Conservation (phyloP, 2,797 vertebrate species). For the Columba guinea region DNA sequence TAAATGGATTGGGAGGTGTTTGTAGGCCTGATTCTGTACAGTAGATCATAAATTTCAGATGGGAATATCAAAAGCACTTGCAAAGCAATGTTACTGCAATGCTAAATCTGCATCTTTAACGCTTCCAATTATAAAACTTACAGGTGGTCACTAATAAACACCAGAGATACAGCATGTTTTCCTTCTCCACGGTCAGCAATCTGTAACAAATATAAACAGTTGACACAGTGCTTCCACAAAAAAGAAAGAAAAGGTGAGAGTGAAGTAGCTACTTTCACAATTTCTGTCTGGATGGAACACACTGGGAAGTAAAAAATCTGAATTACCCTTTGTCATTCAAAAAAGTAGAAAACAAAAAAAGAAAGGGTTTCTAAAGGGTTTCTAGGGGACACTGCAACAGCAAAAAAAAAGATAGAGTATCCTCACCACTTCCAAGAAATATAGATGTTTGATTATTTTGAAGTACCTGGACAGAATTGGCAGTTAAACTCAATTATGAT, state of each 20-base stretch:
- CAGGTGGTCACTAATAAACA: neutral
- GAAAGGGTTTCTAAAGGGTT: neutral
- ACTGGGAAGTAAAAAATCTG: neutral
- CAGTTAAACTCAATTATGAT: slow-evolving; percentile 41
- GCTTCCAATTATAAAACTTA: neutral
- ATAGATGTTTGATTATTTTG: slow-evolving; percentile 12
- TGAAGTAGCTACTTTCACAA: neutral
- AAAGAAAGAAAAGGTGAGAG: neutral
- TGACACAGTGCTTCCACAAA: neutral
- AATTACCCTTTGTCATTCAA: neutral
- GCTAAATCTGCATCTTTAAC: neutral
- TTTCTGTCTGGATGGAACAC: neutral
- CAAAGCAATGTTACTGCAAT: neutral
- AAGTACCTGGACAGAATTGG: neutral
- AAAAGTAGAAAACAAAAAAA: neutral
- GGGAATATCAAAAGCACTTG: neutral
- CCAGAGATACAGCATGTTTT: neutral
- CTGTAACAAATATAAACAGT: slow-evolving; percentile 3
- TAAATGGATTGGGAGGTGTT: neutral
- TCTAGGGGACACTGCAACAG: neutral
- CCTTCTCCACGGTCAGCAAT: neutral
- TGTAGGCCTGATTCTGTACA: neutral
- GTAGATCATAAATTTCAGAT: neutral
- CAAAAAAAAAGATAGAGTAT: neutral
- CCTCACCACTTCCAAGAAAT: neutral